These are phyloP conservation scores for Odocoileus hemionus DNA, from an alignment of 2,113 vertebrate genomes.

Conservation along the genomic window DNA sequence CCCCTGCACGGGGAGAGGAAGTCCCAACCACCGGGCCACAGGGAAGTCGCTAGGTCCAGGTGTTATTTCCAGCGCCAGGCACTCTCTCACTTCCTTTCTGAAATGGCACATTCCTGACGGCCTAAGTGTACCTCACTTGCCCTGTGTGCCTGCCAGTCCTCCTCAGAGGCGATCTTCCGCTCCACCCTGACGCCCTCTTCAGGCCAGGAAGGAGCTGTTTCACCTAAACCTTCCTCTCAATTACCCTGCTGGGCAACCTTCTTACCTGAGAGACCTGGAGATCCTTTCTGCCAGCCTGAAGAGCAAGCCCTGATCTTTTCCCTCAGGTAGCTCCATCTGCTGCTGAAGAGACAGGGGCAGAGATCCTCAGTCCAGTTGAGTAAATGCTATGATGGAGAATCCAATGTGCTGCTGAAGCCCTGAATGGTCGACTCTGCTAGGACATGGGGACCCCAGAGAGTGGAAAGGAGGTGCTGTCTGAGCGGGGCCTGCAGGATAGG, in stretches of 20 bases:
- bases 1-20: neutral
- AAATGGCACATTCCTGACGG: conserved; percentile 31
- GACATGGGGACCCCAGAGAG: neutral
- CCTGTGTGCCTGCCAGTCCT: neutral
- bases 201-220: neutral
- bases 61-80: neutral
- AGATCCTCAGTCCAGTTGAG: too few species aligned
- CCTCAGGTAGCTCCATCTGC: neutral
- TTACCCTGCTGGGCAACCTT: fast-evolving
- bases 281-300: neutral
- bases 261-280: neutral
- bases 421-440: neutral
- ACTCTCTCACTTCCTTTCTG: conserved; percentile 62
- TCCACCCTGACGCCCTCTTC: neutral
- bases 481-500: neutral
- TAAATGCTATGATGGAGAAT: fast-evolving
- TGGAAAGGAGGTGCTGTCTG: neutral
- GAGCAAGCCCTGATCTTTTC: neutral
- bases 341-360: neutral
- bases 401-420: neutral
- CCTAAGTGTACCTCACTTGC: neutral
- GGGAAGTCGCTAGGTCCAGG: neutral
- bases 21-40: fast-evolving
- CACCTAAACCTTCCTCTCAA: neutral
- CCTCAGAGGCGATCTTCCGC: neutral